Evolutionary conservation across 2,113 vertebrate species (phyloP).

Genomic region (Sphyrna mokarran): DNA sequence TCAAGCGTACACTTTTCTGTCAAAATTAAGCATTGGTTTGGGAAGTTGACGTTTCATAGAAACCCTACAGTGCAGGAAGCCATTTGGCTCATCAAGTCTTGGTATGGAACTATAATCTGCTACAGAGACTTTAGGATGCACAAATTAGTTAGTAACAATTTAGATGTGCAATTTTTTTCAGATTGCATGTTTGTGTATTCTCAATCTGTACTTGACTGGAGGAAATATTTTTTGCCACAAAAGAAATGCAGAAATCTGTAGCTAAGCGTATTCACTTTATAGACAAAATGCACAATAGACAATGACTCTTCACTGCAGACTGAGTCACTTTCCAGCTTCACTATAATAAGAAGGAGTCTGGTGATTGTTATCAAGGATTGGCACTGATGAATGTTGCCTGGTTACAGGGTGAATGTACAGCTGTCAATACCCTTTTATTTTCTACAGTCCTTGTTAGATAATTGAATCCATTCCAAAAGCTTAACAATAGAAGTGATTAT

Average conservation of each 20-base stretch:
- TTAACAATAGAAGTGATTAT: slow-evolving; percentile 28
- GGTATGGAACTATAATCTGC: neutral
- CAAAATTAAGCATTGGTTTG: neutral
- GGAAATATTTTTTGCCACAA: neutral
- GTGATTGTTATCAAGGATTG: slow-evolving; percentile 24
- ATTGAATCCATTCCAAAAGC: slow-evolving; percentile 22
- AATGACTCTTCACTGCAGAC: neutral
- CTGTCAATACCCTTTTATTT: slow-evolving; percentile 33
- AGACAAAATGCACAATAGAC: neutral
- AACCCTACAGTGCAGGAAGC: too few species aligned
- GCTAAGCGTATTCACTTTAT: slow-evolving; percentile 1
- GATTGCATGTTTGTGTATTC: neutral
- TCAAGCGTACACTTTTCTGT: neutral
- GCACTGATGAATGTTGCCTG: slow-evolving; percentile 29
- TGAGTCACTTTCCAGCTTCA: neutral
- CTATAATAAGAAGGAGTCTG: slow-evolving; percentile 20
- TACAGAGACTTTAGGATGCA: neutral
- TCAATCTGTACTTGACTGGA: neutral
- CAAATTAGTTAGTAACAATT: neutral
- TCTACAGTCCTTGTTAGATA: slow-evolving; percentile 26
- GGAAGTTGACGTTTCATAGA: neutral
- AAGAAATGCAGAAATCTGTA: neutral
- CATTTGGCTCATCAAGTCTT: neutral
- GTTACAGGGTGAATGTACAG: slow-evolving; percentile 30
- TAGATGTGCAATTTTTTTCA: neutral